A percentile compares a stretch with the other conserved stretches of the same genome.
These are phyloP conservation scores for Aphaenogaster ashmeadi DNA, from an alignment of 1,140 invertebrate genomes.

Conservation along the genomic window DNA sequence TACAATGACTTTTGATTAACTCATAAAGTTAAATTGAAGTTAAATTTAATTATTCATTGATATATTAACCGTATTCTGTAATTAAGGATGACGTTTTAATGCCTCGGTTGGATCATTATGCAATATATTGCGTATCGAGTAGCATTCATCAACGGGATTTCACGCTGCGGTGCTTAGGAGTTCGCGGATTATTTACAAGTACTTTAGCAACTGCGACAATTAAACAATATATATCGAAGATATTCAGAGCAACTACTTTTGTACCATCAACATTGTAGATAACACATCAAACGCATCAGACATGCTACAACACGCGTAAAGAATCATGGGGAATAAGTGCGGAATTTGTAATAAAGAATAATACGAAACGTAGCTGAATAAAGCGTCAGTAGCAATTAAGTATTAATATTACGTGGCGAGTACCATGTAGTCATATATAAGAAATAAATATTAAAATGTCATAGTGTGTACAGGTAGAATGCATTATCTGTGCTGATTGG, in stretches of 20 bases:
- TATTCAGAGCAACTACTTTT: constrained; percentile 70
- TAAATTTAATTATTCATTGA: constrained; percentile 7
- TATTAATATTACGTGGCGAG: neutral
- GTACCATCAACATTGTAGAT: constrained; percentile 76
- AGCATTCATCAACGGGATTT: constrained; percentile 25
- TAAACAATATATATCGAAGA: constrained; percentile 37
- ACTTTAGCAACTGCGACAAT: constrained; percentile 40
- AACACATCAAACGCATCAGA: constrained; percentile 60
- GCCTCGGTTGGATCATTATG: neutral
- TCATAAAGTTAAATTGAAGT: neutral
- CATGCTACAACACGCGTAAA: constrained; percentile 28
- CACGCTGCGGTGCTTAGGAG: neutral
- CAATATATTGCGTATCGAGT: neutral
- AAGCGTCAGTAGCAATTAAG: constrained; percentile 21
- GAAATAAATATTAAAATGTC: constrained; percentile 38
- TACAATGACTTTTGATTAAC: constrained; percentile 9
- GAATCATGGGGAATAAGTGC: constrained; percentile 3
- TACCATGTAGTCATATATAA: constrained; percentile 5
- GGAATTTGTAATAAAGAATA: constrained; percentile 46
- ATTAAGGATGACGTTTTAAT: constrained; percentile 1
- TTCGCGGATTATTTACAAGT: constrained; percentile 27
- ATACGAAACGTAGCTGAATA: constrained; percentile 44
- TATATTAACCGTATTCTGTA: neutral
- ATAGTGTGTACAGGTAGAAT: constrained; percentile 69
- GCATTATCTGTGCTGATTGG: constrained; percentile 65